Conservation (phyloP, 2,113 vertebrate species). For the Dromaius novaehollandiae region DNA sequence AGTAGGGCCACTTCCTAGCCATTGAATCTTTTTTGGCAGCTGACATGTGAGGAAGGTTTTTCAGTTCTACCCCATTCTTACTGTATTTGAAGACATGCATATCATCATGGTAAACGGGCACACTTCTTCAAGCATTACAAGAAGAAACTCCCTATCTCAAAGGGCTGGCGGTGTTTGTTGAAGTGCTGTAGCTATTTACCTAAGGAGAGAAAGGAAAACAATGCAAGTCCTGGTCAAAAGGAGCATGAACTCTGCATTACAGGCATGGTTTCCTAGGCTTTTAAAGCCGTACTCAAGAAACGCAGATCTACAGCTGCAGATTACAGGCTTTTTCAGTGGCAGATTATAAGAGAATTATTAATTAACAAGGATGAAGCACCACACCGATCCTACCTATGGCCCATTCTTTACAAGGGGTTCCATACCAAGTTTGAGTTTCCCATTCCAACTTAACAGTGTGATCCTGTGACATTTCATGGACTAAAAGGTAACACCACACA, state of each 20-base stretch:
- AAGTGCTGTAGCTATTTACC: background rate
- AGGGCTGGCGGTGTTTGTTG: background rate
- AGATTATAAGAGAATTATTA: background rate
- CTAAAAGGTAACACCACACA: background rate
- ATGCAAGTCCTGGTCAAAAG: background rate
- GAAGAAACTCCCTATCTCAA: background rate
- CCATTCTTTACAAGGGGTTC: background rate
- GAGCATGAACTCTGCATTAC: background rate
- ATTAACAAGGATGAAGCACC: background rate
- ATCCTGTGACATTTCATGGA: background rate
- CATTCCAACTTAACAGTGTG: background rate
- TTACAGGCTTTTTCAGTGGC: background rate
- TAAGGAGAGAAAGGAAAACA: background rate
- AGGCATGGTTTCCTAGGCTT: background rate
- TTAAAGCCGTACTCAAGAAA: background rate
- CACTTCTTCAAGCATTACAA: fast-evolving
- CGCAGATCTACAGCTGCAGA: background rate
- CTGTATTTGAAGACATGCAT: fast-evolving
- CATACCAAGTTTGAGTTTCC: fast-evolving
- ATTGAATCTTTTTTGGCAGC: fast-evolving
- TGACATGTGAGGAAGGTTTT: fast-evolving
- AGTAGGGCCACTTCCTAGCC: background rate
- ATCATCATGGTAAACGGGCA: fast-evolving
- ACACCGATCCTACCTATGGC: background rate
- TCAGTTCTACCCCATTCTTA: background rate